Base-by-base conservation (phyloP, 2,797 vertebrate genomes). In the Cryptoprocta ferox region DNA sequence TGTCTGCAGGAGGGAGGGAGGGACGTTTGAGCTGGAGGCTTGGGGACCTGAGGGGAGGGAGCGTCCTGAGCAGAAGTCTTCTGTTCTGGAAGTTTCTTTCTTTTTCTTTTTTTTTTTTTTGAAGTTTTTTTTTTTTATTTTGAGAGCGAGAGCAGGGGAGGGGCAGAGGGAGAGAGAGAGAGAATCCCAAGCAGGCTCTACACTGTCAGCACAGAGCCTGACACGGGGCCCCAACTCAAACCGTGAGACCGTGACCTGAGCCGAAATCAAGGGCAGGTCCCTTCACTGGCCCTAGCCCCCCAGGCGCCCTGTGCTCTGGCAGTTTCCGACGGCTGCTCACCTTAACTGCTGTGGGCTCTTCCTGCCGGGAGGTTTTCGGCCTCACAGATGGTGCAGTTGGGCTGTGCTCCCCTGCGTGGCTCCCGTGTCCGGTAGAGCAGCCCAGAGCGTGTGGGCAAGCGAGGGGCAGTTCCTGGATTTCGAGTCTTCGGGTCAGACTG, bases 401-500 rank as follows among this genome's bases (percentile, higher is more conserved):
- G 26, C 71, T 32, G 0, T 19, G 61, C 9, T 37, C 48, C 8
- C 15, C 48, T 59, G 32, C 6, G 1, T 19, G 42, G 63, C 61
- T 24, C 0, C 18, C 1, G 5, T 66, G 48, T 53, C 28, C 18
- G 70, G 59, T 18, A 6, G 75, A 26, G 56, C 6, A 10, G 37
- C 66, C 59, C 39, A 16, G 37, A 28, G 68, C 7, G 2, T 19
- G 76, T 53, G 24, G 45, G 39, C 39, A 4, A 10, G 0, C 7
- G 32, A 37, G 78, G 82, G 39, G 35, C 9, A 28, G 65, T 73
- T 3, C 37, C 35, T 16, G 3, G 53, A 7, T 42, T 48, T 71
- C 1, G 53, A 1, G 53, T 53, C 70, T 42, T 6, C 3, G 10
- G 24, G 24, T 3, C n/a, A 6, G 5, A 2, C 32, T 13, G 61